phyloP scores from a whole-genome alignment of 2,888 invertebrate genomes.

The Athripsodes cinereus region DNA sequence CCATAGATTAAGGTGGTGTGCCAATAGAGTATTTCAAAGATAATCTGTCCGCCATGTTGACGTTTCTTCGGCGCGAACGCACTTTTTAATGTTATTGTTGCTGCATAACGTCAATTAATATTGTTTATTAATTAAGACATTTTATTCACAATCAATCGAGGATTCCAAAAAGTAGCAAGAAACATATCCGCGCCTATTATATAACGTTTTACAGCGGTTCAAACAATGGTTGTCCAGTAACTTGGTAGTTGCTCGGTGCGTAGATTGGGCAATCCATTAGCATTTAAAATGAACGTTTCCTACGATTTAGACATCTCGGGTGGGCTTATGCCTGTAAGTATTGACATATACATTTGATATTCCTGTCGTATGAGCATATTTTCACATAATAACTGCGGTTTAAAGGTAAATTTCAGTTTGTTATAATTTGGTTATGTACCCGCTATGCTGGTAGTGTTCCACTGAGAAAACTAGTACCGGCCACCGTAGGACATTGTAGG shows the following conservation, averaged over 20 bases:
- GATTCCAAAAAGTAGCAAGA: not conserved
- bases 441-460: too few relatives aligned
- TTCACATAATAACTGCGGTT: not conserved
- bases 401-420: not conserved
- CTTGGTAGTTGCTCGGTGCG: not conserved
- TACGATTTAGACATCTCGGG: conserved; percentile 75
- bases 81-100: conserved; percentile 20
- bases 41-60: conserved; percentile 21
- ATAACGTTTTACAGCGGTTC: not conserved
- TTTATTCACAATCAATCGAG: not conserved
- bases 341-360: not conserved
- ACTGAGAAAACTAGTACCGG: too few relatives aligned
- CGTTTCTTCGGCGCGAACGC: conserved; percentile 23
- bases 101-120: conserved; percentile 7
- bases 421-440: not conserved
- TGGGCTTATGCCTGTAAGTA: conserved; percentile 81
- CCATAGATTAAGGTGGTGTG: conserved; percentile 1
- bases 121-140: not conserved
- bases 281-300: conserved; percentile 42
- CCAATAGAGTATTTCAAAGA: conserved; percentile 4
- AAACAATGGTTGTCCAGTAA: not conserved
- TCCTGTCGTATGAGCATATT: not conserved
- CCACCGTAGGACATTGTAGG: too few relatives aligned
- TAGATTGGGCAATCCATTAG: conserved; percentile 2
- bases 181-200: not conserved